Evolutionary conservation across 2,113 vertebrate genomes (phyloP).

Genomic region (Anser cygnoides): DNA sequence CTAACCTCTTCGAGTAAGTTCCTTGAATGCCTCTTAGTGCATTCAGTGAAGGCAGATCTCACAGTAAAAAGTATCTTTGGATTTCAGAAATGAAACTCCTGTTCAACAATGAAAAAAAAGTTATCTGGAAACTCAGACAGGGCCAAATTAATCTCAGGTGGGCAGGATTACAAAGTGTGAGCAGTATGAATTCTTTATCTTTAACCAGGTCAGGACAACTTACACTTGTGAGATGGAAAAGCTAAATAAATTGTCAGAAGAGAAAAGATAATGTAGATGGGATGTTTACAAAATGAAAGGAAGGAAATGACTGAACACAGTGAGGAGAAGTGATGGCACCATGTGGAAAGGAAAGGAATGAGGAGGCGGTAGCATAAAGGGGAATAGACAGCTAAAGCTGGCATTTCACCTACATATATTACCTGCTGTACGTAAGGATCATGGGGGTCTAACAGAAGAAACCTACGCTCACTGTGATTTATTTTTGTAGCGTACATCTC

Average conservation of each 20-base stretch:
- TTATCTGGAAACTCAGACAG: neutral
- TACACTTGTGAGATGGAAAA: neutral
- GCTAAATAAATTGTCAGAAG: neutral
- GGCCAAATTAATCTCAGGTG: neutral
- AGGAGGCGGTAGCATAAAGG: neutral
- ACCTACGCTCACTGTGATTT: neutral
- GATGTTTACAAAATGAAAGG: neutral
- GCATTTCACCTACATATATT: neutral
- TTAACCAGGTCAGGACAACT: neutral
- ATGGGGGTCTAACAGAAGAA: neutral
- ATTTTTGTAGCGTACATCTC: neutral
- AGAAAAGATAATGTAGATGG: neutral
- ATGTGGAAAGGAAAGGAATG: neutral
- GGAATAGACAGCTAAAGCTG: neutral
- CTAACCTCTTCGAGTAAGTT: constrained; percentile 51
- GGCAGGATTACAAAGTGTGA: neutral
- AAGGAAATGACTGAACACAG: neutral
- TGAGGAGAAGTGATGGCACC: neutral
- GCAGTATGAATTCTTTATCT: neutral
- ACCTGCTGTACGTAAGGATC: neutral
- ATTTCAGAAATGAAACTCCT: neutral
- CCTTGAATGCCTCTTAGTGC: constrained; percentile 5
- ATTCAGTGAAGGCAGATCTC: constrained; percentile 1
- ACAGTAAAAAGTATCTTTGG: neutral
- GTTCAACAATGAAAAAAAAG: neutral